Base-by-base conservation (phyloP, 2,113 vertebrate genomes). In the Aspiorhynchus laticeps region DNA sequence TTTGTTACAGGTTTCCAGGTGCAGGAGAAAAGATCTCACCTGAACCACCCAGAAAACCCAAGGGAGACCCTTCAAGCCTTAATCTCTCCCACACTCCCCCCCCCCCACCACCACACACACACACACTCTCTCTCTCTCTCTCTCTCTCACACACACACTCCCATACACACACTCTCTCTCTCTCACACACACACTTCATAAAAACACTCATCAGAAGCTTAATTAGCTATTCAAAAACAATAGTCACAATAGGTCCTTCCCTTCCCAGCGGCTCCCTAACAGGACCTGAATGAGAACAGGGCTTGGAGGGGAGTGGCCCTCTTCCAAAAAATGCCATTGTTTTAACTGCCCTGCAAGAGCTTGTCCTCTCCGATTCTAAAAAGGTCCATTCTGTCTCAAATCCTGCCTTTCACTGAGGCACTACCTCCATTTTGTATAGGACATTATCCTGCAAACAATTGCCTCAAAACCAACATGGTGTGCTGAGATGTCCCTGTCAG, bases 391-490 rank as follows among this genome's bases (percentile, higher is more conserved):
- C 67, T 75, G 74, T 36, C 84, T 82, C 59, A 73, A 65, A 61
- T 71, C 87, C 83, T 80, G 73, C 56, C 75, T 84, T 86, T 88
- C 86, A 86, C 19, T 2, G 11, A 26, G 46, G 14, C 73, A 53
- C 38, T 65, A 88, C 84, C 88, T 88, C 80, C 77, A 87, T 73
- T 86, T 65, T 89, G 80, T 87, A 15, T 84, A 76, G 61, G 31
- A 74, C 88, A 74, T 87, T 87, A 79, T 87, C 41, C 51, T 41
- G 53, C 28, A 75, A 87, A 87, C 86, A 89, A 89, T 79, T 74
- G 83, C 28, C 33, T 48, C 71, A 61, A 82, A 87, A 82, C 83
- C 79, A 88, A 83, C 56, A 53, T 46, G 61, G 83, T 63, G 83
- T 48, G 83, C 78, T 7, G 65, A 85, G 76, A 80, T 80, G 65